Percentiles rank a stretch among this genome's conserved stretches.
These are phyloP conservation scores for Eutrigla gurnardus DNA, from an alignment of 2,797 vertebrate species.

Conservation along the genomic window DNA sequence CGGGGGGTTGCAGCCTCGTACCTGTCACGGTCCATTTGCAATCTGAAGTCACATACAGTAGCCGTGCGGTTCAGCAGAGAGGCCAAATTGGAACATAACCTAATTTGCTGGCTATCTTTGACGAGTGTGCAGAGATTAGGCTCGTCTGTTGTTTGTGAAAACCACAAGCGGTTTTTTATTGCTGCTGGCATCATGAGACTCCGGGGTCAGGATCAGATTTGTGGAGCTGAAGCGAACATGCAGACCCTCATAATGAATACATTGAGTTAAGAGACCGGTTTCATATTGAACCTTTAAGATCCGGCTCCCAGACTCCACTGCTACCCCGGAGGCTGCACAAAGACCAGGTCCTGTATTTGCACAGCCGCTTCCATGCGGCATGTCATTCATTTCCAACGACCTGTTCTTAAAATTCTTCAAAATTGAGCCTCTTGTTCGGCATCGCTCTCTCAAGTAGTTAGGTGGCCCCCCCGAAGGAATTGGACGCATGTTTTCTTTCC, in stretches of 20 bases:
- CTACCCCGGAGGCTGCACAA: constrained; percentile 20
- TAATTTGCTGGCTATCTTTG: constrained; percentile 54
- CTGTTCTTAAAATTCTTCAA: constrained; percentile 47
- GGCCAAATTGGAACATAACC: constrained; percentile 51
- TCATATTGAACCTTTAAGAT: constrained; percentile 13
- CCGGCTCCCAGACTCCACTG: constrained; percentile 9
- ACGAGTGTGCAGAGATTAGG: constrained; percentile 50
- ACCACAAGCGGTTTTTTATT: constrained; percentile 36
- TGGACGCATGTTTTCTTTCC: constrained; percentile 43
- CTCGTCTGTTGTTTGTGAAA: constrained; percentile 33
- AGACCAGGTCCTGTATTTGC: constrained; percentile 14
- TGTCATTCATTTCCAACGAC: constrained; percentile 58
- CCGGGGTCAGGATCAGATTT: constrained; percentile 28
- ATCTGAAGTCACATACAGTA: constrained; percentile 44
- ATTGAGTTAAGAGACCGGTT: not conserved
- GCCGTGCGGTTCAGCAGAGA: constrained; percentile 60
- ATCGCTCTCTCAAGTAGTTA: constrained; percentile 35
- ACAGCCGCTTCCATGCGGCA: constrained; percentile 13
- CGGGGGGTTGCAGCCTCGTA: constrained; percentile 32
- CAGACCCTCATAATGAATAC: constrained; percentile 19
- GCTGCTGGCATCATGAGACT: constrained; percentile 30
- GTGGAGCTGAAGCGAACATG: constrained; percentile 19
- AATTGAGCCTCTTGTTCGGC: constrained; percentile 30
- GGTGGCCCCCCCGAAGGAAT: constrained; percentile 45
- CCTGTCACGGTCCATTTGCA: constrained; percentile 59